These are phyloP conservation scores for Wasmannia auropunctata DNA, from an alignment of 1,140 invertebrate species.

Conservation along the genomic window DNA sequence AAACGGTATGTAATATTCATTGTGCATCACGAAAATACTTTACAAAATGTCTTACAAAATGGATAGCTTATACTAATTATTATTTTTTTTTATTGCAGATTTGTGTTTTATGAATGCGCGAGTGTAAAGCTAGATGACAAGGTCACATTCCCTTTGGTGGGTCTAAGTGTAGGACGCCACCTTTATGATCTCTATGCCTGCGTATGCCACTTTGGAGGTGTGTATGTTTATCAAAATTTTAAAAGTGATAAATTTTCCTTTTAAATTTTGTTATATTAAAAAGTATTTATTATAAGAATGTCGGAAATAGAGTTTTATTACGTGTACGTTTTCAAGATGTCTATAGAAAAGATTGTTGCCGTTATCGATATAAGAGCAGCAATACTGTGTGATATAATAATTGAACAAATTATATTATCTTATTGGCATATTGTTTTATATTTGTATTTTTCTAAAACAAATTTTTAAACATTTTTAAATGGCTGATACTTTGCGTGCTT, in stretches of 20 bases:
- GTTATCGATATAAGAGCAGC: background rate
- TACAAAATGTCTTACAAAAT: background rate
- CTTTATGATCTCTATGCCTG: slow-evolving; percentile 89
- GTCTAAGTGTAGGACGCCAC: slow-evolving; percentile 85
- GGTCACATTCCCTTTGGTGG: slow-evolving; percentile 88
- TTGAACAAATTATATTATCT: too few species aligned
- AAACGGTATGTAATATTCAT: slow-evolving; percentile 86
- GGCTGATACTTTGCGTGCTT: background rate
- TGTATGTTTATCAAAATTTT: slow-evolving; percentile 48
- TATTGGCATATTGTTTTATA: too few species aligned
- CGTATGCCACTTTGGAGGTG: slow-evolving; percentile 91
- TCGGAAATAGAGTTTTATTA: background rate
- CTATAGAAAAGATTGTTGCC: background rate
- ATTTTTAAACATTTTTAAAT: background rate
- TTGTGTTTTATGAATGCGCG: slow-evolving; percentile 89
- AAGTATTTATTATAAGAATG: background rate
- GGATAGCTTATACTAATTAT: background rate
- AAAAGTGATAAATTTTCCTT: background rate
- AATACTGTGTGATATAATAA: background rate
- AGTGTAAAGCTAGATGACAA: slow-evolving; percentile 90
- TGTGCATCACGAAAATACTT: background rate
- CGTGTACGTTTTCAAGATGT: background rate
- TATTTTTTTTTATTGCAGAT: too few species aligned
- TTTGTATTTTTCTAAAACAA: background rate
- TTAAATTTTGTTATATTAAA: slow-evolving; percentile 24